A percentile compares a stretch with the other conserved stretches of the same genome.
Evolutionary conservation across 2,113 vertebrate genomes (phyloP).

Genomic region (Rafetus swinhoei): DNA sequence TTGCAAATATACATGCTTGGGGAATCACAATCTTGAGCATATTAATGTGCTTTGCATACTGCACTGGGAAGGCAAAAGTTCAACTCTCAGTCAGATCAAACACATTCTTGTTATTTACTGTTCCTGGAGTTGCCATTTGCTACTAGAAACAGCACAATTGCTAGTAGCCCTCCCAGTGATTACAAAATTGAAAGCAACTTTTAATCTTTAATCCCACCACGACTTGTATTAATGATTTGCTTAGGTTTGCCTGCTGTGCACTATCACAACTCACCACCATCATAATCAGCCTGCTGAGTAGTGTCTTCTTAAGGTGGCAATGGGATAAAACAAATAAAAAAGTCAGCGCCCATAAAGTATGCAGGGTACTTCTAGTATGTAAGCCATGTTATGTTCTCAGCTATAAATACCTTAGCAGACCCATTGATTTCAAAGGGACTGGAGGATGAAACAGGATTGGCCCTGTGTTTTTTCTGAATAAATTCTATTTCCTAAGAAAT

Average conservation of each 20-base stretch:
- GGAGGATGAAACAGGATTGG: neutral
- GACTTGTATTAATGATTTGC: conserved; percentile 29
- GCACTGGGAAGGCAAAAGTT: conserved; percentile 57
- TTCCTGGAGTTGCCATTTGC: neutral
- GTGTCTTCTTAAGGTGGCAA: neutral
- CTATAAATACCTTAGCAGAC: neutral
- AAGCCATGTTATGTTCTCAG: neutral
- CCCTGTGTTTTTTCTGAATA: neutral
- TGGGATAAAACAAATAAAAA: neutral
- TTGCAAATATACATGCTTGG: conserved; percentile 5
- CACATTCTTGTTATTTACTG: conserved; percentile 37
- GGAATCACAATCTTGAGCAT: conserved; percentile 5
- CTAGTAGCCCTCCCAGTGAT: conserved; percentile 46
- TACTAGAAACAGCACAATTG: conserved; percentile 18
- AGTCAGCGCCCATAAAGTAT: neutral
- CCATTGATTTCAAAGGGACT: neutral
- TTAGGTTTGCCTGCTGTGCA: conserved; percentile 43
- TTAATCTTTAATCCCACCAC: conserved; percentile 49
- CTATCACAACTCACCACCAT: neutral
- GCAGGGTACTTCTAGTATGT: neutral
- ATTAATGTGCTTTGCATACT: conserved; percentile 2
- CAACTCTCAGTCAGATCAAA: conserved; percentile 49
- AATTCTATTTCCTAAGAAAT: neutral
- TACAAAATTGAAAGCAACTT: conserved; percentile 67
- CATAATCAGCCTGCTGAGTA: conserved; percentile 7